Base-by-base conservation (phyloP, 2,888 invertebrate species). In the Diplazon laetatorius region DNA sequence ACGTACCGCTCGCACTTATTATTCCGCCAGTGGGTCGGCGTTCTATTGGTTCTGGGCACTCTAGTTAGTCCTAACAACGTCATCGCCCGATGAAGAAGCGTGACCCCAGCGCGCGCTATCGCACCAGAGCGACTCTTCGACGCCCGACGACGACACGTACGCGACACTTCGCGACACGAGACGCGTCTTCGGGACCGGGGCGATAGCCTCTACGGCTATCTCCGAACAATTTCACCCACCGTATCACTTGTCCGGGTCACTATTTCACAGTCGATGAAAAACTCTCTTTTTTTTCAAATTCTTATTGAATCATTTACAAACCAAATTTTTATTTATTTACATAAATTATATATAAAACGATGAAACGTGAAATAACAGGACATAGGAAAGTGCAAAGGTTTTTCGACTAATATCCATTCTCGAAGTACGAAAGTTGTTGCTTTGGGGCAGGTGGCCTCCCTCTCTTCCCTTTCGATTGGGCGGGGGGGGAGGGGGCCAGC, bases 61-160 rank as follows among this genome's bases (percentile, higher is more conserved):
- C 76, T 78, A 70, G 80, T 81, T 81, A 81, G 78, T 52, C 57
- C 73, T 78, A 80, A 80, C 80, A 78, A 76, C 76, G 76, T 78
- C 80, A 81, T 78, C 76, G 76, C 69, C 22, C 42, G 52, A 68
- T 75, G 63, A 75, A 75, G 68, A 76, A 50, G 72, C 72, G 66
- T 72, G 68, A 68, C 72, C 30, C 65, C 62, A n/a, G n/a, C 55
- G 14, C 62, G 44, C 48, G 35, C 6, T 50, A 18, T 3, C 39
- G 37, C 20, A 18, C 10, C 8, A n/a, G n/a, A n/a, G n/a, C n/a
- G n/a, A n/a, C n/a, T n/a, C 65, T 65, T 50, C 50, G 65, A 39
- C 65, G 22, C 30, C 37, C 65, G 65, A 50, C 9, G 20, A 46
- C 48, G 37, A 63, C 65, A 65, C 50, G 50, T 50, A 50, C 50